Evolutionary conservation across 2,113 vertebrate species (phyloP), one percentile per base, ranked within the genome.

Genomic region (Stercorarius parasiticus): DNA sequence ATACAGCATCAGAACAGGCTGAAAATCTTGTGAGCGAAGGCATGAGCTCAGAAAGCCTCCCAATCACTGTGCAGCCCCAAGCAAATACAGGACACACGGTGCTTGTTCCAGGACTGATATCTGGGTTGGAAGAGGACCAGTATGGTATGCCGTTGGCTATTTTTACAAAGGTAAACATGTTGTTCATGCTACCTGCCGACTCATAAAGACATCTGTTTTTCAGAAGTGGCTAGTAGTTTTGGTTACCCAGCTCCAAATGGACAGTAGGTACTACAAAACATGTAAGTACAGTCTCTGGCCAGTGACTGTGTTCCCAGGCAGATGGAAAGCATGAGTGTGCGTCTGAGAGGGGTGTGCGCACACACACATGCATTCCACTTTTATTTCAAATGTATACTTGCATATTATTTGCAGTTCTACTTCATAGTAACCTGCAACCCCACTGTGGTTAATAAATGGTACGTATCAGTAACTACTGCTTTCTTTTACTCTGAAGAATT

Each of bases 51-150:
- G 97, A 94, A 70, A 97, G 96, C 79, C 91, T 98, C 55, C 99
- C 99, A 4, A 99, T 99, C 97, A 99, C 98, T 19, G 98, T 98
- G 36, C 98, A 99, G 78, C 98, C 98, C 55, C 98, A 98, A n/a
- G 97, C 98, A 21, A 98, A 98, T 9, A 87, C 95, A 2, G 98
- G 98, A 25, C 98, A 98, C 15, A 4, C 82, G 0, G 98, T 97
- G 45, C 95, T 99, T 42, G 88, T 96, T n/a, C 99, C 99, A 58
- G 99, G 99, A 5, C 97, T 99, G 52, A 97, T 99, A 89, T 99
- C 99, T 1, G 99, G 99, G 5, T 96, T 99, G 97, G 99, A 99
- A 90, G 99, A 99, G 97, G 99, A 99, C 86, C 99, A 98, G 91
- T 99, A 98, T 13, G 99, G 99, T 61, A 98, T 99, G 97, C 99